Base-by-base conservation (phyloP, 2,888 invertebrate genomes). In the Callyntrura guangdongensis region DNA sequence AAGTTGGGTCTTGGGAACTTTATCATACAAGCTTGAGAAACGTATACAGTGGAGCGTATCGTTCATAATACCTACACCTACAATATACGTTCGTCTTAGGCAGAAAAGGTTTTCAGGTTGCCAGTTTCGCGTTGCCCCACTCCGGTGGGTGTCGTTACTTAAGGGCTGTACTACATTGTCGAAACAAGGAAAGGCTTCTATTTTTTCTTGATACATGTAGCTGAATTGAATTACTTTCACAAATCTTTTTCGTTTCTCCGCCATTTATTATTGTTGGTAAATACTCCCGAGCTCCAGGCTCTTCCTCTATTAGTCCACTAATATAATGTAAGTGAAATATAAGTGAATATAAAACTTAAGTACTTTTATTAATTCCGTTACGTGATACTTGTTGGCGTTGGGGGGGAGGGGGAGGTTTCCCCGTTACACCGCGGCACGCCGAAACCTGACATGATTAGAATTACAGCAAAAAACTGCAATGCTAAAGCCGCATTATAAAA, bases 341-440 rank as follows among this genome's bases (percentile, higher is more conserved):
- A 69, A 74, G 74, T 49, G 74, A 74, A 74, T 49, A 72, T 74
- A 74, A 74, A 74, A 74, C 47, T 74, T 74, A 47, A 74, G 47
- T 22, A 17, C 47, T 47, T 74, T 74, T 22, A 12, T 49, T 74
- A 74, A 49, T 74, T 47, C 20, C 61, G 61, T 61, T 17, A 6
- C 20, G 17, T 47, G 74, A 20, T 17, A 17, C 72, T n/a, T 74
- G 47, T 74, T 74, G 49, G 17, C 49, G 47, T 2, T 49, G 22
- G 36, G 20, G 49, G 47, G 47, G 74, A n/a, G n/a, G n/a, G n/a
- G n/a, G n/a, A n/a, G n/a, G n/a, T n/a, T n/a, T n/a, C n/a, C 22
- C 74, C 20, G 47, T n/a, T 17, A n/a, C 74, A 47, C 12, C 47
- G 17, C 5, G 49, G 74, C 47, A 74, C 74, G 6, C 36, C 11